Percentiles rank a stretch among this genome's conserved stretches.
Evolutionary conservation across 1,140 invertebrate species (phyloP).

Genomic region (Ptiloglossa arizonensis): DNA sequence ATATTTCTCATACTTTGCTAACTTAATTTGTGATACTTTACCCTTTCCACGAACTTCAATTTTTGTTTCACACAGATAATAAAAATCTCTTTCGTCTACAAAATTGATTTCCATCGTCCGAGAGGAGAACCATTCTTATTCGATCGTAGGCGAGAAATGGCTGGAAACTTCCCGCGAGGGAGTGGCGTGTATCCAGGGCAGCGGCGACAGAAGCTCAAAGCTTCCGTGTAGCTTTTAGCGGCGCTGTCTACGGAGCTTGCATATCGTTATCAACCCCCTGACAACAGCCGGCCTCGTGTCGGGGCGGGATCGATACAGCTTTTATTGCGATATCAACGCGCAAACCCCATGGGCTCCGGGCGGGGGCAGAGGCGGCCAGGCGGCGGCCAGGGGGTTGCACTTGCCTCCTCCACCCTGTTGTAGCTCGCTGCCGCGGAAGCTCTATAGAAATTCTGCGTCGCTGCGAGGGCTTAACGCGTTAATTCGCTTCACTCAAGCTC

Average conservation of each 20-base stretch:
- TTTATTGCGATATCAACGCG: slow-evolving; percentile 77
- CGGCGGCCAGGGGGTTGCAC: slow-evolving; percentile 30
- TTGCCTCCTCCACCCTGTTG: not conserved
- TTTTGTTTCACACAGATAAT: too few species aligned
- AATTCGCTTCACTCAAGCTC: slow-evolving; percentile 17
- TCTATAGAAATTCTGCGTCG: slow-evolving; percentile 56
- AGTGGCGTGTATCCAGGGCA: not conserved
- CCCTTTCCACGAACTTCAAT: too few species aligned
- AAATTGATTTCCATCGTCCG: not conserved
- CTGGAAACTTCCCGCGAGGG: not conserved
- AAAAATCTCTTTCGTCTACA: not conserved
- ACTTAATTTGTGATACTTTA: too few species aligned
- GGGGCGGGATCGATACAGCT: slow-evolving; percentile 77
- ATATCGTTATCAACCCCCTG: slow-evolving; percentile 78
- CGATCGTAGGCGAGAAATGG: slow-evolving; percentile 7
- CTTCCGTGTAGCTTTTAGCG: slow-evolving; percentile 48
- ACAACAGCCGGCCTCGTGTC: slow-evolving; percentile 75
- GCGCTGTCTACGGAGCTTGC: slow-evolving; percentile 58
- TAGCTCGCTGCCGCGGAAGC: slow-evolving; percentile 63
- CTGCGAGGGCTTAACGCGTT: slow-evolving; percentile 35
- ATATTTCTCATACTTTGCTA: too few species aligned
- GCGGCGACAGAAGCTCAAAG: slow-evolving; percentile 23
- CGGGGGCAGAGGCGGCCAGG: slow-evolving; percentile 36
- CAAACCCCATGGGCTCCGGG: slow-evolving; percentile 73
- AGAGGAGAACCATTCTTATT: not conserved